These are phyloP conservation scores for Urocitellus parryii DNA, from an alignment of 2,113 vertebrate genomes.

Conservation along the genomic window DNA sequence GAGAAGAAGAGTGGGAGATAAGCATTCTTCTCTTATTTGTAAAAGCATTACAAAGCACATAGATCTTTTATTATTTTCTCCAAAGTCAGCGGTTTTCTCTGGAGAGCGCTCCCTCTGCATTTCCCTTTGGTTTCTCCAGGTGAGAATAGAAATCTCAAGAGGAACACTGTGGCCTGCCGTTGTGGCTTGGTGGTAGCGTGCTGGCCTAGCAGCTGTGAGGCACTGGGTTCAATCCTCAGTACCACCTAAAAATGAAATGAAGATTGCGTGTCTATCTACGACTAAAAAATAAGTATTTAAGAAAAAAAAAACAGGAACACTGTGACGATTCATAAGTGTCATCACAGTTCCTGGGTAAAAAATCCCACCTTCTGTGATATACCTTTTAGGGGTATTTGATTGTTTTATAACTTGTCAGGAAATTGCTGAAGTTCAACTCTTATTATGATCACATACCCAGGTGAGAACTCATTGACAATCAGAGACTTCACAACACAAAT, in stretches of 20 bases:
- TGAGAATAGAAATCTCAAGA: slow-evolving; percentile 57
- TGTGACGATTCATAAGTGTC: slow-evolving; percentile 46
- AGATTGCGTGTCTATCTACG: too few relatives aligned
- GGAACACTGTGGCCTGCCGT: background rate
- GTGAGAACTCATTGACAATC: slow-evolving; percentile 71
- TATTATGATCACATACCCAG: slow-evolving; percentile 60
- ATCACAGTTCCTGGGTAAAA: slow-evolving; percentile 55
- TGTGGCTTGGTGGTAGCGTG: too few relatives aligned
- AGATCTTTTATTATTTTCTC: background rate
- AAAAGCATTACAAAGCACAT: background rate
- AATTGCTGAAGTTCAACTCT: slow-evolving; percentile 63
- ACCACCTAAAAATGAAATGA: too few relatives aligned
- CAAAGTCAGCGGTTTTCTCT: background rate
- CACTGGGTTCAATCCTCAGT: too few relatives aligned
- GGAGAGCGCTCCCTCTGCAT: background rate
- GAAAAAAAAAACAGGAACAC: too few relatives aligned
- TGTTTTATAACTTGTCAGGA: slow-evolving; percentile 73
- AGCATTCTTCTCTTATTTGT: background rate
- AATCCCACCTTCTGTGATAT: background rate
- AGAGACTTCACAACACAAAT: slow-evolving; percentile 65
- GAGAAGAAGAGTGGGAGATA: background rate
- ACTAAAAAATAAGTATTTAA: too few relatives aligned
- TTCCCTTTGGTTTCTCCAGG: slow-evolving; percentile 44
- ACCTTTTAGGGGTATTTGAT: slow-evolving; percentile 63
- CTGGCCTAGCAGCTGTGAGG: too few relatives aligned